Conservation (phyloP, 2,888 invertebrate genomes). For the Asteroscopus sphinx region DNA sequence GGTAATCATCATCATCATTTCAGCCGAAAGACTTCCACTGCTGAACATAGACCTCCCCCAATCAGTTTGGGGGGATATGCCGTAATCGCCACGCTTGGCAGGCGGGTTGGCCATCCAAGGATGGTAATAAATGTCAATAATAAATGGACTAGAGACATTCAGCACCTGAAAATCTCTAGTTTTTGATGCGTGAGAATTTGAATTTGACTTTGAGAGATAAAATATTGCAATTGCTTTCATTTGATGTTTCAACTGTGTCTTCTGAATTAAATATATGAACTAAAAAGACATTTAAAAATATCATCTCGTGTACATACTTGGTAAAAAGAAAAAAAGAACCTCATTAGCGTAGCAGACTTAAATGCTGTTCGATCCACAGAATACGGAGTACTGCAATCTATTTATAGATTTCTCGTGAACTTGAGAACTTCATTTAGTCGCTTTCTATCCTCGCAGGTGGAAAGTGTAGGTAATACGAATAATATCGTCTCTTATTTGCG, state of each 20-base stretch:
- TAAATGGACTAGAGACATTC: too few species aligned
- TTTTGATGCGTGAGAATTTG: too few species aligned
- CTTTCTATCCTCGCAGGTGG: conserved; percentile 63
- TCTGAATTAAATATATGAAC: background rate
- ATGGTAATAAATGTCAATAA: too few species aligned
- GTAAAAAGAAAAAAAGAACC: background rate
- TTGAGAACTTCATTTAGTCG: conserved; percentile 54
- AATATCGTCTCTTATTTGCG: conserved; percentile 23
- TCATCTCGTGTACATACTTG: background rate
- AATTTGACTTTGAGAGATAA: background rate
- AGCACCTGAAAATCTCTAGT: too few species aligned
- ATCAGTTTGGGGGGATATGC: too few species aligned
- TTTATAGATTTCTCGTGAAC: conserved; percentile 65
- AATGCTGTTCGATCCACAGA: conserved; percentile 12
- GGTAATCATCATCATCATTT: too few species aligned
- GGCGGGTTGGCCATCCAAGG: too few species aligned
- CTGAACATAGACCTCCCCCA: too few species aligned
- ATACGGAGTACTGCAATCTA: conserved; percentile 46
- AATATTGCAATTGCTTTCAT: background rate
- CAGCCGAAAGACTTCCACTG: too few species aligned
- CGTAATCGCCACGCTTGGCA: too few species aligned
- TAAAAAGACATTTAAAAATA: background rate
- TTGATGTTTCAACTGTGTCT: background rate
- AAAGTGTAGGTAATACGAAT: conserved; percentile 60
- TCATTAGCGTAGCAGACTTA: conserved; percentile 1